Conservation (phyloP, 2,888 invertebrate genomes). For the Lithophane socia region DNA sequence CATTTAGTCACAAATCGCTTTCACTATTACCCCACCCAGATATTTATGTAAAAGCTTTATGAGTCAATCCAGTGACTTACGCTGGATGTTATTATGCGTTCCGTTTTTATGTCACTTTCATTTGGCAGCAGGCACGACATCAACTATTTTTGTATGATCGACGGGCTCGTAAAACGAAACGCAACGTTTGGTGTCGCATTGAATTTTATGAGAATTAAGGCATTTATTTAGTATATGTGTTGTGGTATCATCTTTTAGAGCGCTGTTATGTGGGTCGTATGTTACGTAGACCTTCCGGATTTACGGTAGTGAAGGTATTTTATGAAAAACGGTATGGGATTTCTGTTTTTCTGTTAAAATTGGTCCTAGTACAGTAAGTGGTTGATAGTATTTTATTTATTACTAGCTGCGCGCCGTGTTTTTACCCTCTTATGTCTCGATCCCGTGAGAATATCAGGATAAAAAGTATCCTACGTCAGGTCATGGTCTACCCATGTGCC, state of each 20-base stretch:
- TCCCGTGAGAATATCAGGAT: too few species aligned
- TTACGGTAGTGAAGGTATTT: slow-evolving; percentile 23
- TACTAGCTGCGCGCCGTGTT: background rate
- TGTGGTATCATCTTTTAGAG: slow-evolving; percentile 57
- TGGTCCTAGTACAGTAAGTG: background rate
- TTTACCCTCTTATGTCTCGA: too few species aligned
- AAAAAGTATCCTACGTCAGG: too few species aligned
- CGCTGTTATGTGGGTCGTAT: slow-evolving; percentile 49
- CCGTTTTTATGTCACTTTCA: slow-evolving; percentile 84
- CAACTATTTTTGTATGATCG: slow-evolving; percentile 84
- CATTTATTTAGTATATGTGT: slow-evolving; percentile 60
- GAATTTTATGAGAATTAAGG: slow-evolving; percentile 81
- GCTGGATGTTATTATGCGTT: slow-evolving; percentile 85
- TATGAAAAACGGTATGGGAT: background rate
- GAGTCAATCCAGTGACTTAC: slow-evolving; percentile 85
- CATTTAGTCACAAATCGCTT: slow-evolving; percentile 59
- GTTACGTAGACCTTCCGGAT: slow-evolving; percentile 32
- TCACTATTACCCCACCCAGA: slow-evolving; percentile 63
- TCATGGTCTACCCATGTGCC: too few species aligned
- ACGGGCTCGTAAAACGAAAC: slow-evolving; percentile 84
- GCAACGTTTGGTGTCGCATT: slow-evolving; percentile 81
- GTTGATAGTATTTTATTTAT: background rate
- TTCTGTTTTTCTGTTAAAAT: background rate
- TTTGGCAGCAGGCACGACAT: slow-evolving; percentile 83
- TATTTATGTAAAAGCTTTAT: slow-evolving; percentile 84